A percentile compares a stretch with the other conserved stretches of the same genome.
phyloP scores from a whole-genome alignment of 2,888 invertebrate species.

The Pseudococcus viburni region DNA sequence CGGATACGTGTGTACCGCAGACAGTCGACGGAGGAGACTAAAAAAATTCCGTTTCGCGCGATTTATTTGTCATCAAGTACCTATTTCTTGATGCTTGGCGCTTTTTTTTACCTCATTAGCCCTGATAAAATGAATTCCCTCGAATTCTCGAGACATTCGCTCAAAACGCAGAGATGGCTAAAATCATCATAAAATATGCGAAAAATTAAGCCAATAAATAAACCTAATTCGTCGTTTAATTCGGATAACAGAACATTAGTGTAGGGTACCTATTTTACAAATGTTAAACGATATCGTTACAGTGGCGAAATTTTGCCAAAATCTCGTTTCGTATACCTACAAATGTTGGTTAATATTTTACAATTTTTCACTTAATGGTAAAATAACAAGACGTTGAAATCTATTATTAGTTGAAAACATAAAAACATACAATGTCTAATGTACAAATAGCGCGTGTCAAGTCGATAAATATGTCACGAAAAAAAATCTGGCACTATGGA shows the following conservation, averaged over 20 bases:
- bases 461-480: conserved; percentile 43
- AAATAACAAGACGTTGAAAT: conserved; percentile 57
- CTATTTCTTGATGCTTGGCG: neutral
- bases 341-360: neutral
- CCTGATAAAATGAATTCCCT: neutral
- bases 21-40: neutral
- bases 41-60: conserved; percentile 30
- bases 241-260: neutral
- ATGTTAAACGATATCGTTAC: conserved; percentile 3
- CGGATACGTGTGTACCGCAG: neutral
- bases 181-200: neutral
- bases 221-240: neutral
- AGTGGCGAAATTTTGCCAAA: conserved; percentile 14
- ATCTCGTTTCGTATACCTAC: neutral
- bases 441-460: conserved; percentile 23
- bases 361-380: conserved; percentile 47
- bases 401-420: conserved; percentile 54
- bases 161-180: neutral
- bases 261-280: conserved; percentile 7
- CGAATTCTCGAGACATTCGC: neutral
- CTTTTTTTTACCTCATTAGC: conserved; percentile 4
- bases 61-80: conserved; percentile 38
- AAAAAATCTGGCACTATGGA: conserved; percentile 53
- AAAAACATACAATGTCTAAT: conserved; percentile 43
- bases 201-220: conserved; percentile 10